Conservation (phyloP, 2,113 vertebrate species). For the Clarias macrocephalus region DNA sequence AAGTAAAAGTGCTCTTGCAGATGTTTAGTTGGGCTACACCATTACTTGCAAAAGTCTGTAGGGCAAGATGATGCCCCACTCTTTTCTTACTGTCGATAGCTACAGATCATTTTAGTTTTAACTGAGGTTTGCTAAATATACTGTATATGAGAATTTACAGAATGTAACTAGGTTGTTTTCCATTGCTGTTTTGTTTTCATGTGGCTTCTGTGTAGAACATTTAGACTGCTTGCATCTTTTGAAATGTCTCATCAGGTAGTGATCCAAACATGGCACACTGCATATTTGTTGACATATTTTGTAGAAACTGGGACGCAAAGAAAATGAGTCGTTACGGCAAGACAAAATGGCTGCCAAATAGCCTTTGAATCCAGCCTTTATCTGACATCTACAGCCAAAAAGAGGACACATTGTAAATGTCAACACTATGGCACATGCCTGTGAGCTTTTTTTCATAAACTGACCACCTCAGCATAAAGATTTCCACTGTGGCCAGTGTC, state of each 20-base stretch:
- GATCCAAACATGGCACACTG: background rate
- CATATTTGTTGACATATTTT: background rate
- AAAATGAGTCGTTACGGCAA: background rate
- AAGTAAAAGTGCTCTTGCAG: too few relatives aligned
- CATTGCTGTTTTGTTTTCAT: too few relatives aligned
- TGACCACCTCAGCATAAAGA: slow-evolving; percentile 7
- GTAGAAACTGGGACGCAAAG: background rate
- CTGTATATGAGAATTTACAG: too few relatives aligned
- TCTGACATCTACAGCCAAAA: background rate
- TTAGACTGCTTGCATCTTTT: background rate
- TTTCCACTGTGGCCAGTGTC: slow-evolving; percentile 8
- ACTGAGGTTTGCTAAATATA: too few relatives aligned
- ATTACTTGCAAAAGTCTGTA: too few relatives aligned
- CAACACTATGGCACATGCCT: background rate
- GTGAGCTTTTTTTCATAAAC: slow-evolving; percentile 22
- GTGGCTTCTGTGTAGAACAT: background rate
- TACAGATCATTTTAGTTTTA: too few relatives aligned
- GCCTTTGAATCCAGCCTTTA: background rate
- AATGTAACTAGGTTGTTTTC: too few relatives aligned
- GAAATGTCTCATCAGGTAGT: background rate
- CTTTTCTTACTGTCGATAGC: too few relatives aligned
- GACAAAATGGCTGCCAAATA: slow-evolving; percentile 2
- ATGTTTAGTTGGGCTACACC: too few relatives aligned
- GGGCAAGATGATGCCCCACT: too few relatives aligned
- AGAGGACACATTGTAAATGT: background rate